Evolutionary conservation across 53 echinoderm and acorn worm species (phyloP).

Genomic region (Patiria pectinifera): DNA sequence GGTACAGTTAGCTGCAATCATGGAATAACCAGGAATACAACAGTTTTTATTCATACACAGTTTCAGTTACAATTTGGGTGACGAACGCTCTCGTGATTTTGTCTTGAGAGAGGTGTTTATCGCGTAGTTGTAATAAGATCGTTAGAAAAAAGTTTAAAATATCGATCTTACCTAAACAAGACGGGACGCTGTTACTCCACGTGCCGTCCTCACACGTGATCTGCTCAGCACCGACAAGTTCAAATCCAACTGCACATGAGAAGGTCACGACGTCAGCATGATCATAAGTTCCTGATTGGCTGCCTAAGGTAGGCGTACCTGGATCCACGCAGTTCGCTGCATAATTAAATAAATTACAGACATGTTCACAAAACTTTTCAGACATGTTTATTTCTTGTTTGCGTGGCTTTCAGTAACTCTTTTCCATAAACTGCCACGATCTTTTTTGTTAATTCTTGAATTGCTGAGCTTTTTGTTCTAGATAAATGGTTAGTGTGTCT

Average conservation of each 20-base stretch:
- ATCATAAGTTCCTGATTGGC: constrained; percentile 58
- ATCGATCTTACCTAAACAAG: constrained; percentile 49
- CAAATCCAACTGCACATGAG: constrained; percentile 46
- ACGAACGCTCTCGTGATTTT: no score
- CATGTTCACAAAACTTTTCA: no score
- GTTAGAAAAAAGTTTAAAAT: not conserved
- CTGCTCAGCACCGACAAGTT: constrained; percentile 56
- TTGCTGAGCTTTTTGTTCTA: no score
- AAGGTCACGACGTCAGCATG: constrained; percentile 65
- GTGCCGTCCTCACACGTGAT: constrained; percentile 67
- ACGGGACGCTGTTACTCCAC: constrained; percentile 52
- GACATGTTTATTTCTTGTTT: no score
- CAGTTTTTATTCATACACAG: no score
- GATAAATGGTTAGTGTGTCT: no score
- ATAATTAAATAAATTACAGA: not conserved
- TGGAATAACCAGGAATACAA: not conserved
- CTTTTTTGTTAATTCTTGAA: no score
- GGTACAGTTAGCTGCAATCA: constrained; percentile 59
- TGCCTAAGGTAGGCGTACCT: constrained; percentile 62
- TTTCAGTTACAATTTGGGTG: no score
- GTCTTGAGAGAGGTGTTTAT: no score
- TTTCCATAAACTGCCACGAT: no score
- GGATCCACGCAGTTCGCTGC: constrained; percentile 68
- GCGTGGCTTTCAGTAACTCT: no score
- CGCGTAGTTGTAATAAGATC: no score